These are phyloP conservation scores for Iguana delicatissima DNA, from an alignment of 2,797 vertebrate genomes.

Conservation along the genomic window DNA sequence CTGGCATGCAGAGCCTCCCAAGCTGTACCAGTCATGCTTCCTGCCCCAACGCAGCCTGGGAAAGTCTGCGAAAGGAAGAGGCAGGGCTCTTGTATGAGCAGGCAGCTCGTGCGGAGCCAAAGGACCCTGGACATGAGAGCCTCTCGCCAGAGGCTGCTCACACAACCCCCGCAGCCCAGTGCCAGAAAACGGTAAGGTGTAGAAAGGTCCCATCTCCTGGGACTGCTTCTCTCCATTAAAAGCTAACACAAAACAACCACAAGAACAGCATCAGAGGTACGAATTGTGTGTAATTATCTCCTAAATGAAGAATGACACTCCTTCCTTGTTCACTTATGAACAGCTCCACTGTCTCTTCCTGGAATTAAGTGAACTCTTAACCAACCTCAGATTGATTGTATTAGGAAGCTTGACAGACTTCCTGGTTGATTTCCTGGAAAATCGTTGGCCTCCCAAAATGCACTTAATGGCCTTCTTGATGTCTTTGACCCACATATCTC, in stretches of 20 bases:
- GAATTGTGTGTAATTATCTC: not conserved
- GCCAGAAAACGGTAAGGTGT: too few relatives aligned
- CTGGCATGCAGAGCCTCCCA: too few relatives aligned
- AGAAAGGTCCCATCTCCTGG: too few relatives aligned
- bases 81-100: too few relatives aligned
- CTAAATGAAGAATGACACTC: not conserved
- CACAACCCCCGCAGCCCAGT: too few relatives aligned
- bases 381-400: constrained; percentile 89
- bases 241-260: not conserved
- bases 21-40: too few relatives aligned
- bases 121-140: too few relatives aligned
- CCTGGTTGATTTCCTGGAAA: constrained; percentile 94
- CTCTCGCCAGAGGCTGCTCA: too few relatives aligned
- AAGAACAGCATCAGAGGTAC: not conserved
- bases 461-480: constrained; percentile 88
- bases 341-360: not conserved
- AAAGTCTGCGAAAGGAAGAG: too few relatives aligned
- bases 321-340: not conserved
- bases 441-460: constrained; percentile 89
- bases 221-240: not conserved
- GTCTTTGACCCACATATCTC: constrained; percentile 93
- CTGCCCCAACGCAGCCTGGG: too few relatives aligned
- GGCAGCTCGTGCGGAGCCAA: too few relatives aligned
- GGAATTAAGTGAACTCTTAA: constrained; percentile 28
- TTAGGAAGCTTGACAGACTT: constrained; percentile 92